Evolutionary conservation across 1,140 invertebrate genomes (phyloP).

Genomic region (Aphidius gifuensis): DNA sequence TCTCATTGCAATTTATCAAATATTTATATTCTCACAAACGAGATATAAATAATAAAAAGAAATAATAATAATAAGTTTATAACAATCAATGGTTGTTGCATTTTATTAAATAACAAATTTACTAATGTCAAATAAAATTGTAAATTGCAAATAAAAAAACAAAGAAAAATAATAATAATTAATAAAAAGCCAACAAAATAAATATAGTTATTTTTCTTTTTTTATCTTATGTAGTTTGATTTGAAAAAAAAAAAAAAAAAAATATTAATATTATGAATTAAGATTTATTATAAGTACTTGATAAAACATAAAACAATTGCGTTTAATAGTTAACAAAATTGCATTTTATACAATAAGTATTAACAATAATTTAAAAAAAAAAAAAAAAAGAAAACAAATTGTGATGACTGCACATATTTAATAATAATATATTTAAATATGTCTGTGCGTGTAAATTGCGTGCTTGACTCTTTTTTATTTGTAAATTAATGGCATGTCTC

Average conservation of each 20-base stretch:
- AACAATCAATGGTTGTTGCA: too few relatives aligned
- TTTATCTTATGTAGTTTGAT: constrained; percentile 14
- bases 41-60: too few relatives aligned
- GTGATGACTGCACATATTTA: too few relatives aligned
- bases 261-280: neutral
- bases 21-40: too few relatives aligned
- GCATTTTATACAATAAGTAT: constrained; percentile 1
- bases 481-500: constrained; percentile 26
- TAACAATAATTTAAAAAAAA: constrained; percentile 11
- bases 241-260: neutral
- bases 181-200: constrained; percentile 35
- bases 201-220: constrained; percentile 44
- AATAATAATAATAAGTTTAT: too few relatives aligned
- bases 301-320: constrained; percentile 1
- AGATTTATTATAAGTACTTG: constrained; percentile 1
- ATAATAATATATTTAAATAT: constrained; percentile 11
- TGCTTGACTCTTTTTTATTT: constrained; percentile 27
- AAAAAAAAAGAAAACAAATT: too few relatives aligned
- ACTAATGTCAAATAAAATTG: too few relatives aligned
- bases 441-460: constrained; percentile 27
- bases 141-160: too few relatives aligned
- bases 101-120: too few relatives aligned
- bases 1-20: too few relatives aligned
- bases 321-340: neutral
- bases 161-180: too few relatives aligned